Percentiles rank a stretch among this genome's conserved stretches.
phyloP scores from a whole-genome alignment of 1,140 invertebrate species.

The Caenorhabditis latens region DNA sequence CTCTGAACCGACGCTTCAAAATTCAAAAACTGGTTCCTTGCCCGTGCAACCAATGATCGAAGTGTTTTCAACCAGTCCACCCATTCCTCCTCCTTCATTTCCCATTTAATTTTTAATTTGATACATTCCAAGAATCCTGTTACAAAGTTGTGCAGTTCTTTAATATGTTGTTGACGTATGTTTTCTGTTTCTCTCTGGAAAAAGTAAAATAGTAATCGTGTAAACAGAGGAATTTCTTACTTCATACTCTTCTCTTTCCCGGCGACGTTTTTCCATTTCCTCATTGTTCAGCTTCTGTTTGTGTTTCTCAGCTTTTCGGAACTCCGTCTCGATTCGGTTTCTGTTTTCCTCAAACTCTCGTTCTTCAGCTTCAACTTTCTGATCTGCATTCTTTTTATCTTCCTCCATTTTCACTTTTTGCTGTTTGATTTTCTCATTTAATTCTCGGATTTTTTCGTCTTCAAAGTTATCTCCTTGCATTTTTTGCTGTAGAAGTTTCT shows the following conservation, averaged over 20 bases:
- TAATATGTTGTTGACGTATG: not conserved
- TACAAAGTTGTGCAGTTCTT: not conserved
- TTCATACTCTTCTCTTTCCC: not conserved
- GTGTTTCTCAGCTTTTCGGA: no score
- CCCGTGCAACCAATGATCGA: not conserved
- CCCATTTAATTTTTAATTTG: not conserved
- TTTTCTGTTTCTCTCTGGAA: constrained; percentile 3
- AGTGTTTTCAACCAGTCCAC: not conserved
- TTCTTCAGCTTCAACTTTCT: no score
- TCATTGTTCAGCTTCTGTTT: no score
- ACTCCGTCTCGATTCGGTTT: no score
- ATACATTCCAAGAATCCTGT: not conserved
- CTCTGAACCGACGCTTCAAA: not conserved
- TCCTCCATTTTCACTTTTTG: no score
- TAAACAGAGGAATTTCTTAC: not conserved
- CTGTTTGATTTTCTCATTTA: no score
- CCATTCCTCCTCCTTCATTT: not conserved
- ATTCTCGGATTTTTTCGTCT: no score
- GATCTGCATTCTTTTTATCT: no score
- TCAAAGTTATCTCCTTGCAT: no score
- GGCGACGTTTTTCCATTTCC: not conserved
- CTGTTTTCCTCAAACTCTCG: not conserved
- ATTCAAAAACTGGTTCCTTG: not conserved
- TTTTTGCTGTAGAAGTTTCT: no score
- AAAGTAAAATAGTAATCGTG: not conserved